phyloP scores from a whole-genome alignment of 2,888 invertebrate species.

The Ametastegia equiseti region DNA sequence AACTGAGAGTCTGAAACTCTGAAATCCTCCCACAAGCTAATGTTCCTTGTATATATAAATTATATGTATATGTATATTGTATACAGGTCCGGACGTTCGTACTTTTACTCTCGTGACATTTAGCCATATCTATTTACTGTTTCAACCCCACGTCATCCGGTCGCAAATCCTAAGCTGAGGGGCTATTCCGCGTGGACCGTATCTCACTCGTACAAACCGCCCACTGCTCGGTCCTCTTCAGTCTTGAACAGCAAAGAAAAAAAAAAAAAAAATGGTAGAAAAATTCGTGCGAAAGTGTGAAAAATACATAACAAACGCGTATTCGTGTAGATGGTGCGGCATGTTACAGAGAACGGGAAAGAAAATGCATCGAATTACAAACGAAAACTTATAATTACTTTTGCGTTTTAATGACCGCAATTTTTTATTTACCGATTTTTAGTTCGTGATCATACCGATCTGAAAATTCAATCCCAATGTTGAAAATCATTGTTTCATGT shows the following conservation, averaged over 20 bases:
- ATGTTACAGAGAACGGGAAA: too few species aligned
- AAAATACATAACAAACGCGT: background rate
- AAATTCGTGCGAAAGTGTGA: background rate
- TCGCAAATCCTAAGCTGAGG: background rate
- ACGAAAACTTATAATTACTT: too few species aligned
- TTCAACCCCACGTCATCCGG: slow-evolving; percentile 20
- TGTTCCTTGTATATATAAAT: too few species aligned
- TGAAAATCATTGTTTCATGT: too few species aligned
- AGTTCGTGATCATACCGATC: too few species aligned
- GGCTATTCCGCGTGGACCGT: background rate
- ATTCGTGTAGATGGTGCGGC: too few species aligned
- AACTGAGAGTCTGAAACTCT: background rate
- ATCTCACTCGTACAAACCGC: background rate
- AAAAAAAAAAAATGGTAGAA: background rate
- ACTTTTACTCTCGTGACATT: slow-evolving; percentile 8
- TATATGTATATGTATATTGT: too few species aligned
- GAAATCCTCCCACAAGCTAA: slow-evolving; percentile 3
- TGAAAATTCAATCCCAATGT: too few species aligned
- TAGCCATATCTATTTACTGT: slow-evolving; percentile 5
- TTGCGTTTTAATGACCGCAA: too few species aligned
- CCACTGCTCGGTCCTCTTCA: background rate
- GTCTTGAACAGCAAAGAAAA: background rate
- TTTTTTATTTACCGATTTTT: too few species aligned
- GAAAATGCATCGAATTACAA: too few species aligned
- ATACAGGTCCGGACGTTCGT: background rate